Percentiles rank a stretch among this genome's conserved stretches.
phyloP scores from a whole-genome alignment of 2,797 vertebrate species.

The Brotula barbata region DNA sequence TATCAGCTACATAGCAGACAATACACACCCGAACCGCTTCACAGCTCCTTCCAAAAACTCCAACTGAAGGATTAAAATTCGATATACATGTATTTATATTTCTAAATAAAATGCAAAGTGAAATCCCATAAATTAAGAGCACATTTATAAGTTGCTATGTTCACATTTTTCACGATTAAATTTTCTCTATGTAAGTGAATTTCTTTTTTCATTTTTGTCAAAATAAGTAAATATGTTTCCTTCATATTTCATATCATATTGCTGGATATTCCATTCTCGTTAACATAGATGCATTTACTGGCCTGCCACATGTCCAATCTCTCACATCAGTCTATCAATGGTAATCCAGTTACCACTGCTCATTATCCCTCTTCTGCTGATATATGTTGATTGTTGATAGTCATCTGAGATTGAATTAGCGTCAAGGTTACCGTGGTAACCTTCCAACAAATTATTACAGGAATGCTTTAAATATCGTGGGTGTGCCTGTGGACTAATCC shows the following conservation, averaged over 20 bases:
- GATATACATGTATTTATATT: too few relatives aligned
- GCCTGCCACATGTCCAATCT: conserved; percentile 57
- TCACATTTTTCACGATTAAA: too few relatives aligned
- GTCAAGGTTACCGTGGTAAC: conserved; percentile 63
- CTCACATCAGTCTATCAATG: conserved; percentile 61
- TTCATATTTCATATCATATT: conserved; percentile 1
- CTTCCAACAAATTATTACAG: conserved; percentile 60
- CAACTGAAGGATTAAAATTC: too few relatives aligned
- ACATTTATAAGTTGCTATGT: too few relatives aligned
- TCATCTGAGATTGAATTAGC: conserved; percentile 72
- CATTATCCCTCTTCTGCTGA: conserved; percentile 65
- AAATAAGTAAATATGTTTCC: not conserved
- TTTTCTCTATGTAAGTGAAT: too few relatives aligned
- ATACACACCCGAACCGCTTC: too few relatives aligned
- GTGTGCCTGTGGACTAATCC: conserved; percentile 34
- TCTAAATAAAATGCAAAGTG: too few relatives aligned
- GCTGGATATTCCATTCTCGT: conserved; percentile 52
- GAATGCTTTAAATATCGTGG: conserved; percentile 56
- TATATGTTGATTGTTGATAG: conserved; percentile 72
- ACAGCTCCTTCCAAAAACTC: too few relatives aligned
- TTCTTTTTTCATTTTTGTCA: too few relatives aligned
- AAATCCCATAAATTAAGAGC: too few relatives aligned
- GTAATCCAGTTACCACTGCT: conserved; percentile 70
- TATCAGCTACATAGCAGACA: too few relatives aligned
- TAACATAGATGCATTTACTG: conserved; percentile 53